Evolutionary conservation across 2,113 vertebrate species (phyloP).

Genomic region (Ciconia boyciana): DNA sequence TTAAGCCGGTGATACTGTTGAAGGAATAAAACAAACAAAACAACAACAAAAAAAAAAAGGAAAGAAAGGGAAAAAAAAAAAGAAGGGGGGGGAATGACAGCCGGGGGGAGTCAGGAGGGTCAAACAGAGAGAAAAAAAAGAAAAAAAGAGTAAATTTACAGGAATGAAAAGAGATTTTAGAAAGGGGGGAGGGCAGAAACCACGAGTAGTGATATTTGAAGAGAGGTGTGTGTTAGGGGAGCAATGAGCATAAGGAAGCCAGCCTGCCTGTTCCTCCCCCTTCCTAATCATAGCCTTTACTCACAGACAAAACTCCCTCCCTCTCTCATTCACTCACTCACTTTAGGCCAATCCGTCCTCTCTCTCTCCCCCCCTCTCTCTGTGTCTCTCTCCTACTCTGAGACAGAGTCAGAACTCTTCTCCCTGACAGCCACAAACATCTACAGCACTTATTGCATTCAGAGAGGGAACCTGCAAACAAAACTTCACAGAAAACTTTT

Average conservation of each 20-base stretch:
- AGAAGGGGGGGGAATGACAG: background rate
- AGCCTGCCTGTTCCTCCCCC: conserved; percentile 81
- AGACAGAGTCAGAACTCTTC: conserved; percentile 81
- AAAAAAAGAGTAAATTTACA: conserved; percentile 9
- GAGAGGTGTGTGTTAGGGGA: conserved; percentile 78
- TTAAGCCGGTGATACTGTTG: conserved; percentile 15
- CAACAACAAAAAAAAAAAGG: background rate
- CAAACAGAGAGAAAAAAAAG: background rate
- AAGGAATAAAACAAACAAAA: conserved; percentile 40
- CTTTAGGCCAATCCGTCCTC: conserved; percentile 79
- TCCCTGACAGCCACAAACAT: conserved; percentile 82
- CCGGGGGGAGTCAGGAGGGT: background rate
- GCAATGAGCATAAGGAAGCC: conserved; percentile 74
- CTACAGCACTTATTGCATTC: conserved; percentile 79
- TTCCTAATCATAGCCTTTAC: conserved; percentile 80
- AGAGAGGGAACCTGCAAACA: conserved; percentile 79
- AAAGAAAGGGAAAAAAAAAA: background rate
- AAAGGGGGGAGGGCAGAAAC: conserved; percentile 59
- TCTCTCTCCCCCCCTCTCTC: conserved; percentile 65
- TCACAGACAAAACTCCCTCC: conserved; percentile 81
- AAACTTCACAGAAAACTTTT: conserved; percentile 86
- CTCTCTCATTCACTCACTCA: conserved; percentile 84
- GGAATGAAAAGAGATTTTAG: conserved; percentile 33
- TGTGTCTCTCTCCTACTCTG: conserved; percentile 71
- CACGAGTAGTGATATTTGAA: conserved; percentile 68